Evolutionary conservation across 1,140 invertebrate species (phyloP).

Genomic region (Drosophila persimilis): DNA sequence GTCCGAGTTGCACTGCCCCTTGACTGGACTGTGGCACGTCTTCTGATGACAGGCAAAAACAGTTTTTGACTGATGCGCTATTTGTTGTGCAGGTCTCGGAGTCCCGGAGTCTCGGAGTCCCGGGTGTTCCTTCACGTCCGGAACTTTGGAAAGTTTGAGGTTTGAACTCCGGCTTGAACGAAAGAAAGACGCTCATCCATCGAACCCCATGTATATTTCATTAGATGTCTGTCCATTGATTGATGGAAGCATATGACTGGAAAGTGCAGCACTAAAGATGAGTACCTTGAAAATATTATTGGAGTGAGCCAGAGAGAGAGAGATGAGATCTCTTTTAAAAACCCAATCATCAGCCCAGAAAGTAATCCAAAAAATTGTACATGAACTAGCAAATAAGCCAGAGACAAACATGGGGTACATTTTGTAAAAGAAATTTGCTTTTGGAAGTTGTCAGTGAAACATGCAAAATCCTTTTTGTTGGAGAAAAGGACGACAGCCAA

Average conservation of each 20-base stretch:
- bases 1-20: slow-evolving; percentile 10
- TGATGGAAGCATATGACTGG: slow-evolving; percentile 56
- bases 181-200: slow-evolving; percentile 25
- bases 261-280: slow-evolving; percentile 13
- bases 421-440: slow-evolving; percentile 55
- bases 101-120: slow-evolving; percentile 2
- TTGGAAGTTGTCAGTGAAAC: slow-evolving; percentile 62
- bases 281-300: slow-evolving; percentile 8
- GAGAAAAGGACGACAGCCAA: slow-evolving; percentile 45
- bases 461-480: slow-evolving; percentile 66
- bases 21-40: slow-evolving; percentile 66
- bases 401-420: slow-evolving; percentile 37
- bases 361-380: slow-evolving; percentile 39
- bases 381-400: slow-evolving; percentile 42
- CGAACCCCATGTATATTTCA: slow-evolving; percentile 62
- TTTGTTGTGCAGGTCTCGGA: slow-evolving; percentile 56
- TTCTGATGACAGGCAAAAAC: slow-evolving; percentile 75
- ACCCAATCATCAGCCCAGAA: slow-evolving; percentile 9
- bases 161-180: slow-evolving; percentile 42
- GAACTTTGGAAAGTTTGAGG: slow-evolving; percentile 58
- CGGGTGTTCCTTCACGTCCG: slow-evolving; percentile 17
- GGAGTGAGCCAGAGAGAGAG: not conserved
- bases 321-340: slow-evolving; percentile 4
- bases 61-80: slow-evolving; percentile 77
- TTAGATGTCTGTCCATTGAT: slow-evolving; percentile 66